Evolutionary conservation across 1,140 invertebrate species (phyloP), one percentile per base, ranked within the genome.

Genomic region (Rhagoletis pomonella): DNA sequence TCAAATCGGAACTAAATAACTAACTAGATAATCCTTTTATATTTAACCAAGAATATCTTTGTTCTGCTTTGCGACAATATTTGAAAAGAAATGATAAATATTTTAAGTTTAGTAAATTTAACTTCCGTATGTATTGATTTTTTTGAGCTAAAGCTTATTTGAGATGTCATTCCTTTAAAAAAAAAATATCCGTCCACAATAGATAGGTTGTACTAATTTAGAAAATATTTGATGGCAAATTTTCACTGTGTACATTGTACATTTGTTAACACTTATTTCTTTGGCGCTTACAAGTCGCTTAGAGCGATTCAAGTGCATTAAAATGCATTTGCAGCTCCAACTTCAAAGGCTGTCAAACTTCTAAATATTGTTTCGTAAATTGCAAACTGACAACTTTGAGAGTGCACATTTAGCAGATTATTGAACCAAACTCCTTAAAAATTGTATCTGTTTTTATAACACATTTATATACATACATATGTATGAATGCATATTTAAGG

Each of bases 311-410:
- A n/a, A 81, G n/a, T 58, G 73, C 73, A 81, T 81, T 81, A 55
- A 81, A 81, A 81, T 81, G 47, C 73, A 81, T 50, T 58, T 81
- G 73, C 47, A 55, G 10, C n/a, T 62, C 14, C 67, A 47, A 81
- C 73, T 81, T 81, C 73, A 81, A 81, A 81, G 73, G 47, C 73
- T 29, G 44, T 81, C 73, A 81, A 81, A 81, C 73, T 81, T 81
- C 73, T 81, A 81, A 81, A 81, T 81, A 58, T 12, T 29, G 9
- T 47, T 69, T 69, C 44, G 67, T 81, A n/a, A 29, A 5, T 55
- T n/a, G 42, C 3, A 44, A 14, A 4, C 14, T 55, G 73, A 81
- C 47, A 81, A 81, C 7, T 12, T 55, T 81, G 12, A n/a, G 60
- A 14, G 12, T 1, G 60, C 17, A 0, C 17, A 12, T 73, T 47